A percentile compares a stretch with the other conserved stretches of the same genome.
Conservation (phyloP, 2,113 vertebrate species). For the Myocastor coypus region DNA sequence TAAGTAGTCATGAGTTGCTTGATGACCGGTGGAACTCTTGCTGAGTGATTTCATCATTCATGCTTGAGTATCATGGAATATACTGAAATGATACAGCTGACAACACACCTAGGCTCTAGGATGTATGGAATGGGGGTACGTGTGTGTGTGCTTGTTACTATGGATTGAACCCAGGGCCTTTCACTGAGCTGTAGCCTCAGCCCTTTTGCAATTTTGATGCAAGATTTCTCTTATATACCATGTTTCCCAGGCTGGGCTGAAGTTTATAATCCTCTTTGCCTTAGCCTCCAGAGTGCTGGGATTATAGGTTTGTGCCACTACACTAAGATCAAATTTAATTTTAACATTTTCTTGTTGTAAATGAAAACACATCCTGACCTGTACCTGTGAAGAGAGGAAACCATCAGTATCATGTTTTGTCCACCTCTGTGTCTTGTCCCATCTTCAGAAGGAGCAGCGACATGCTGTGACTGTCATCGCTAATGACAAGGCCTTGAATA, state of each 20-base stretch:
- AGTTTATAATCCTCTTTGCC: background rate
- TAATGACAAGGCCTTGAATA: background rate
- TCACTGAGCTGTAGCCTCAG: background rate
- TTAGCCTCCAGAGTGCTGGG: background rate
- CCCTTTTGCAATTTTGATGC: background rate
- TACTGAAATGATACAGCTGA: background rate
- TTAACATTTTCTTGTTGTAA: background rate
- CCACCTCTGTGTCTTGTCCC: background rate
- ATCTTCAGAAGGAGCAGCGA: background rate
- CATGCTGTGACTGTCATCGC: background rate
- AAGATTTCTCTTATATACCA: background rate
- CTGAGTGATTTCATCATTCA: background rate
- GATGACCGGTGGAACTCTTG: background rate
- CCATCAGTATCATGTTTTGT: background rate
- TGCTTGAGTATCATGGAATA: background rate
- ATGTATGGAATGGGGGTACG: background rate
- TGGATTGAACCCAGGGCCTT: background rate
- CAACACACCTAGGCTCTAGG: background rate
- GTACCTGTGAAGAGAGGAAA: background rate
- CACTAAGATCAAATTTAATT: background rate
- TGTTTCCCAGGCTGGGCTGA: background rate
- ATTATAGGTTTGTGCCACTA: background rate
- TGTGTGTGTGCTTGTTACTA: too few relatives aligned
- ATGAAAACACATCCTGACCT: background rate
- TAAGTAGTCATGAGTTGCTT: background rate